Percentiles rank a stretch among this genome's conserved stretches.
These are phyloP conservation scores for Porites lutea DNA, from an alignment of 64 coral and sea anemone genomes.

Conservation along the genomic window DNA sequence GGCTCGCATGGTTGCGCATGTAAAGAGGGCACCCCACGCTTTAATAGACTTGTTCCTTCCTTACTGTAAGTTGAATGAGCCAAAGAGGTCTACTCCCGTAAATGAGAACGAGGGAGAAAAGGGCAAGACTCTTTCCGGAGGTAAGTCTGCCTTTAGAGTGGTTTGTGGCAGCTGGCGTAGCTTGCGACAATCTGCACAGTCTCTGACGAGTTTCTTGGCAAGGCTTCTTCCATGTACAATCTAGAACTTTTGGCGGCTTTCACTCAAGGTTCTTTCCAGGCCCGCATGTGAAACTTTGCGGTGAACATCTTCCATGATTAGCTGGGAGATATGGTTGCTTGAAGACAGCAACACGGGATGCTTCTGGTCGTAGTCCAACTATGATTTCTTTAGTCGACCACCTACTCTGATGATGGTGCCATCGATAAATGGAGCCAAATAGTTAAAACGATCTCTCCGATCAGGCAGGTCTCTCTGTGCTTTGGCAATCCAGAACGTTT, in stretches of 20 bases:
- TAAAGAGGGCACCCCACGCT: not conserved
- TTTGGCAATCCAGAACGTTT: constrained; percentile 13
- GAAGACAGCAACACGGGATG: constrained; percentile 19
- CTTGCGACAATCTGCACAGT: too few species aligned
- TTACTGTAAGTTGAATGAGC: not conserved
- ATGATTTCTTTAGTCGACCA: constrained; percentile 15
- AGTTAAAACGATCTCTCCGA: not conserved
- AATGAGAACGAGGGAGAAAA: constrained; percentile 10
- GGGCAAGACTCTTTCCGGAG: not conserved
- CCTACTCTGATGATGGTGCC: constrained; percentile 14
- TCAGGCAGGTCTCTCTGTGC: not conserved
- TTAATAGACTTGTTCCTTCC: too few species aligned
- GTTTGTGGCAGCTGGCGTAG: too few species aligned
- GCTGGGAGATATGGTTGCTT: too few species aligned
- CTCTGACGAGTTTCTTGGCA: too few species aligned
- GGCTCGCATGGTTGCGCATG: not conserved
- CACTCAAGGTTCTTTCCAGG: too few species aligned
- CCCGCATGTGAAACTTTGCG: too few species aligned
- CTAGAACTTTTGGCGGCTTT: too few species aligned
- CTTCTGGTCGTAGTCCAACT: constrained; percentile 14
- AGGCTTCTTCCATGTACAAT: too few species aligned
- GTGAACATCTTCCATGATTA: too few species aligned
- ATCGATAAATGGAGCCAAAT: constrained; percentile 9
- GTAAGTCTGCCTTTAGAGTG: too few species aligned
- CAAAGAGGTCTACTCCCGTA: not conserved